These are phyloP conservation scores for Prionailurus bengalensis DNA, from an alignment of 2,113 vertebrate species.

Conservation along the genomic window DNA sequence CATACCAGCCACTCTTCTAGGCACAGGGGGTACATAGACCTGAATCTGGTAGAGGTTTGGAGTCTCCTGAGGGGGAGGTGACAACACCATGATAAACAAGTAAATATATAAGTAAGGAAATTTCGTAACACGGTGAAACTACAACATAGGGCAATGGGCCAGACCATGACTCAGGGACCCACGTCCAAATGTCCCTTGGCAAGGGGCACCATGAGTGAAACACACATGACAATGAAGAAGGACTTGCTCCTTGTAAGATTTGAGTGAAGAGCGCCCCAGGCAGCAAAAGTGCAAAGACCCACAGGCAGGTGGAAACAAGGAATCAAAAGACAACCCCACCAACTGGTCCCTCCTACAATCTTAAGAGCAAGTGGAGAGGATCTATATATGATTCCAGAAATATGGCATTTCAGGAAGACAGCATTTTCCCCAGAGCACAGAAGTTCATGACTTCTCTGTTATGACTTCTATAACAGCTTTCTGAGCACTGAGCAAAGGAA, in stretches of 20 bases:
- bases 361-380: background rate
- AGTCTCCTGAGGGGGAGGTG: background rate
- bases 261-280: too few relatives aligned
- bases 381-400: background rate
- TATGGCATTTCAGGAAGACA: background rate
- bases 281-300: background rate
- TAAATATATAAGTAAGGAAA: background rate
- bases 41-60: background rate
- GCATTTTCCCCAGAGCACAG: background rate
- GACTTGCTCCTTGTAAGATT: background rate
- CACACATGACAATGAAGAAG: too few relatives aligned
- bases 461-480: background rate
- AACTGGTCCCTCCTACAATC: background rate
- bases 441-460: background rate
- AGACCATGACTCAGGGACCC: background rate
- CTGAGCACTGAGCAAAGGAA: background rate
- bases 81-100: background rate
- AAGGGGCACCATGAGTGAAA: background rate
- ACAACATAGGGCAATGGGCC: fast-evolving
- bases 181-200: background rate
- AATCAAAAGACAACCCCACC: background rate
- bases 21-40: background rate
- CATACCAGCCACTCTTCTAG: too few relatives aligned
- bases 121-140: fast-evolving
- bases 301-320: background rate